Conservation (phyloP, 2,888 invertebrate genomes). For the Homarus gammarus region DNA sequence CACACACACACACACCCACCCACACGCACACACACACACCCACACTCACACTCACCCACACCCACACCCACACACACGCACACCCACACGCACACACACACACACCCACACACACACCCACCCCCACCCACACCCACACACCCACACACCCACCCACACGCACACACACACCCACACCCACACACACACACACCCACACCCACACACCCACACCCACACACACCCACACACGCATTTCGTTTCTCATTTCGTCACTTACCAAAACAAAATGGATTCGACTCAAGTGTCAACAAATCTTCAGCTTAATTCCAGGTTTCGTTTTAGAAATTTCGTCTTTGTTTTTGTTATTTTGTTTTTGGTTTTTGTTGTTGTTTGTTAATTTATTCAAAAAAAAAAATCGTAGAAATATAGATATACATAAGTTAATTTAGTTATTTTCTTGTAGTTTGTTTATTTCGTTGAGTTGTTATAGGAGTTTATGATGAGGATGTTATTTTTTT, state of each 20-base stretch:
- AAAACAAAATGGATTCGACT: no score
- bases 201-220: neutral
- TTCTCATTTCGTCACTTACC: neutral
- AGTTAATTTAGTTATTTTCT: no score
- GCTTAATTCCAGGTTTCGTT: no score
- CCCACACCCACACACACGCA: neutral
- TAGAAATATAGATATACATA: no score
- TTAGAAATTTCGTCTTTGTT: no score
- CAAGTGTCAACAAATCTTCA: no score
- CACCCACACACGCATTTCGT: neutral
- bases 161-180: neutral
- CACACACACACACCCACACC: neutral
- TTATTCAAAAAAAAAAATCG: no score
- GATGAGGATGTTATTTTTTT: no score
- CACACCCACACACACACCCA: conserved; percentile 18
- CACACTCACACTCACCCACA: conserved; percentile 1
- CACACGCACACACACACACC: neutral
- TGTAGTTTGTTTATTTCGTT: no score
- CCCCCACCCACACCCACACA: conserved; percentile 7
- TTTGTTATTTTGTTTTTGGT: no score
- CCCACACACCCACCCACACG: neutral
- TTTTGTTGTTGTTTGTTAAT: no score
- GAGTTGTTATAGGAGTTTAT: no score
- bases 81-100: neutral
- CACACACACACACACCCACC: neutral